Evolutionary conservation across 2,113 vertebrate species (phyloP).

Genomic region (Muntiacus muntjak): DNA sequence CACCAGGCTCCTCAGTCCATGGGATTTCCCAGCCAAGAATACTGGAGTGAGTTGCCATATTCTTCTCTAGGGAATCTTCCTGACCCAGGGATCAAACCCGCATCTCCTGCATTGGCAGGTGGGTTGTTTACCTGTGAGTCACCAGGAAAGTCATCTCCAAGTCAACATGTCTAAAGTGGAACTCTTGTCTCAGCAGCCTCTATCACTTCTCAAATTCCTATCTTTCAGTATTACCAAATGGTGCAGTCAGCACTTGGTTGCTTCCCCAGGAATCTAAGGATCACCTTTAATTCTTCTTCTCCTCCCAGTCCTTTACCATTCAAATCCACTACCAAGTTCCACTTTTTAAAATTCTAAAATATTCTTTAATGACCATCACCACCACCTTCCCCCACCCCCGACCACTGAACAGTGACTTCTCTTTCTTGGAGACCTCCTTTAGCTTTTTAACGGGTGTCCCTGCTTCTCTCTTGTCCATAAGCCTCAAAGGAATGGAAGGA

Average conservation of each 20-base stretch:
- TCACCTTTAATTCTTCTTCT: background rate
- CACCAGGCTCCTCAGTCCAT: background rate
- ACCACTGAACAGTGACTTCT: background rate
- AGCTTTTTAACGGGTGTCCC: background rate
- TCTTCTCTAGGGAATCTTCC: background rate
- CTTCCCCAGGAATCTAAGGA: background rate
- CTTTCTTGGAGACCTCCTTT: background rate
- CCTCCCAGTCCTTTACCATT: background rate
- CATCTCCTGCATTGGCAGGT: background rate
- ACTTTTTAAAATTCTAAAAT: background rate
- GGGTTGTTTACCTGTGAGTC: background rate
- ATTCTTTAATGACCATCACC: background rate
- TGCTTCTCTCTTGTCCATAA: background rate
- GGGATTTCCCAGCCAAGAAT: background rate
- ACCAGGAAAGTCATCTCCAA: background rate
- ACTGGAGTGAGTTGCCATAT: background rate
- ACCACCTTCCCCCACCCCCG: accelerated
- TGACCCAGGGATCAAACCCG: accelerated
- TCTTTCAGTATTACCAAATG: background rate
- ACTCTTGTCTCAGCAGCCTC: background rate
- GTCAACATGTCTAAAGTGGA: background rate
- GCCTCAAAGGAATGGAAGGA: background rate
- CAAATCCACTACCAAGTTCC: background rate
- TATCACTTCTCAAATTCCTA: background rate
- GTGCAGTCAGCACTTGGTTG: background rate